Evolutionary conservation across 2,888 invertebrate genomes (phyloP).

Genomic region (Dicroscelio sp.): DNA sequence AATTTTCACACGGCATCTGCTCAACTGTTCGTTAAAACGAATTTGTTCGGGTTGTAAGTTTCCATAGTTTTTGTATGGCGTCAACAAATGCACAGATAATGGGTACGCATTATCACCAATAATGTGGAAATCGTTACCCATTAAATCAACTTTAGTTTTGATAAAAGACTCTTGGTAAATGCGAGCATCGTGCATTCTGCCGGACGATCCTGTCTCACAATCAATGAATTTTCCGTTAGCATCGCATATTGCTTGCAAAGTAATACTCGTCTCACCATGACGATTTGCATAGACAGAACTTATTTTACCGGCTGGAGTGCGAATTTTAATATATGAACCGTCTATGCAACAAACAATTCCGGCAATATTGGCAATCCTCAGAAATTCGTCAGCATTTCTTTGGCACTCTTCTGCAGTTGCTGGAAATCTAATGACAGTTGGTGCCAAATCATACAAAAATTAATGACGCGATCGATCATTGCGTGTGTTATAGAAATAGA

Average conservation of each 20-base stretch:
- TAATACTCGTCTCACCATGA: neutral
- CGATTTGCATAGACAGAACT: neutral
- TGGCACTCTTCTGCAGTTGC: neutral
- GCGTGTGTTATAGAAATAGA: too few species aligned
- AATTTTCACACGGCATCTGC: too few species aligned
- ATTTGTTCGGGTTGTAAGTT: too few species aligned
- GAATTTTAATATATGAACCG: constrained; percentile 5
- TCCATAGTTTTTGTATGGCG: too few species aligned
- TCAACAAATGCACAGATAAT: constrained; percentile 4
- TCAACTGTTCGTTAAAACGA: too few species aligned
- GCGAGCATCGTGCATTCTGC: too few species aligned
- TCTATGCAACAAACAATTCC: constrained; percentile 36
- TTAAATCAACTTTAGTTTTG: neutral
- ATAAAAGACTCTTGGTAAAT: constrained; percentile 21
- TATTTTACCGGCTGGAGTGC: constrained; percentile 1
- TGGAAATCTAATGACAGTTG: neutral
- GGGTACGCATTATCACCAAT: neutral
- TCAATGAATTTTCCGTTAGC: neutral
- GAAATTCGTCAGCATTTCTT: constrained; percentile 6
- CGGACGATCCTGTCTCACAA: too few species aligned
- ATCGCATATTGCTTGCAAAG: constrained; percentile 33
- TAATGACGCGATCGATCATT: too few species aligned
- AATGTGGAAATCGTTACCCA: constrained; percentile 21
- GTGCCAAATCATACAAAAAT: too few species aligned
- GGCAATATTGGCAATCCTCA: neutral